Percentiles rank a stretch among this genome's conserved stretches.
These are phyloP conservation scores for Porphyrio hochstetteri DNA, from an alignment of 2,113 vertebrate species.

Conservation along the genomic window DNA sequence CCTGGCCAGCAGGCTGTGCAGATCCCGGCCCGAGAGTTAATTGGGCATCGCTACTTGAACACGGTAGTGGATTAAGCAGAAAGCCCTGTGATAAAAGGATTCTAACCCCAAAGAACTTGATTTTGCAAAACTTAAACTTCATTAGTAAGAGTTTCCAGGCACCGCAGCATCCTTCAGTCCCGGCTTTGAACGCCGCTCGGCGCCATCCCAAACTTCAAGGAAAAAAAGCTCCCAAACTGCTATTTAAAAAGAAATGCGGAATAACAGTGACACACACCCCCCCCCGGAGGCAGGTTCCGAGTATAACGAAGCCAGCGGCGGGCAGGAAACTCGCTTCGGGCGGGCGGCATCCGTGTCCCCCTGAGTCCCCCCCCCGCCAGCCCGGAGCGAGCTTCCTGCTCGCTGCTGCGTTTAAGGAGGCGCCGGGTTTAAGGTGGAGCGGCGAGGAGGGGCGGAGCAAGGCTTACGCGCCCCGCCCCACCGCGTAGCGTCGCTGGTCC, in stretches of 20 bases:
- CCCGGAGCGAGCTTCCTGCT: conserved; percentile 13
- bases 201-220: not conserved
- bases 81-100: not conserved
- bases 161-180: not conserved
- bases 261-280: not conserved
- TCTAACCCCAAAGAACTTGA: not conserved
- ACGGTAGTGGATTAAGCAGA: not conserved
- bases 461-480: not conserved
- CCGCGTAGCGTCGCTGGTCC: not conserved
- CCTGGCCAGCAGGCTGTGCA: not conserved
- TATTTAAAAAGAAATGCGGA: not conserved
- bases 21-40: not conserved
- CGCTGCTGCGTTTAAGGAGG: conserved; percentile 30
- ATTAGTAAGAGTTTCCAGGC: not conserved
- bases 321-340: not conserved
- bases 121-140: not conserved
- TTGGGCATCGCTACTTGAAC: not conserved
- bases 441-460: not conserved
- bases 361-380: not conserved
- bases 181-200: not conserved
- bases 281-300: not conserved
- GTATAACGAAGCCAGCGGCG: not conserved
- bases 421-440: conserved; percentile 31
- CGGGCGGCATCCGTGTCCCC: not conserved
- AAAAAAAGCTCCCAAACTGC: not conserved